Evolutionary conservation across 2,797 vertebrate species (phyloP).

Genomic region (Xenops minutus): DNA sequence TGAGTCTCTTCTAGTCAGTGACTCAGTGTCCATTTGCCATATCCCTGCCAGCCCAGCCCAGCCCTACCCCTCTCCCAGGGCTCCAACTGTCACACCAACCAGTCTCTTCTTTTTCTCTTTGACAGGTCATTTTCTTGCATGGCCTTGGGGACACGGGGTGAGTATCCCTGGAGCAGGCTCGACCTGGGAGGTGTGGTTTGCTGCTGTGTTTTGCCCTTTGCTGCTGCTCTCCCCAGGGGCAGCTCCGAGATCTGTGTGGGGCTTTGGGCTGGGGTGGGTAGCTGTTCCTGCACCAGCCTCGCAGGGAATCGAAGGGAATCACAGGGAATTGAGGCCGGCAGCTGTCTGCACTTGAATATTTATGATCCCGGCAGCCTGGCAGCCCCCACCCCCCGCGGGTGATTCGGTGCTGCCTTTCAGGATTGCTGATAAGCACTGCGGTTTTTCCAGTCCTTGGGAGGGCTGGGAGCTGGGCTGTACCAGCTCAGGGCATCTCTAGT

Average conservation of each 20-base stretch:
- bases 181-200: rapidly evolving
- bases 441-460: neutral
- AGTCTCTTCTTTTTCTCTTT: constrained; percentile 20
- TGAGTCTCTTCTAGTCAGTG: neutral
- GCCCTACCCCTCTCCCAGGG: neutral
- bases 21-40: neutral
- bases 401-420: neutral
- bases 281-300: neutral
- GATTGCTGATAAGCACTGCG: neutral
- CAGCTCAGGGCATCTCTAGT: rapidly evolving
- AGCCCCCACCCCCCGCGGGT: neutral
- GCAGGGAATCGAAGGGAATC: neutral
- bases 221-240: neutral
- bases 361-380: neutral
- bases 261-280: neutral
- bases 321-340: neutral
- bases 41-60: neutral
- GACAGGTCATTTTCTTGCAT: constrained; percentile 97
- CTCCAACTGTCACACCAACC: neutral
- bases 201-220: neutral
- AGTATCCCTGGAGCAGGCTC: constrained; percentile 57
- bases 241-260: neutral
- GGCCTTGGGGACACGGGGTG: constrained; percentile 96
- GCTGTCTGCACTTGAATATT: neutral
- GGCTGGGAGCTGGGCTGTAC: neutral